Evolutionary conservation across 1,140 invertebrate species (phyloP).

Genomic region (Drosophila kanapiae): DNA sequence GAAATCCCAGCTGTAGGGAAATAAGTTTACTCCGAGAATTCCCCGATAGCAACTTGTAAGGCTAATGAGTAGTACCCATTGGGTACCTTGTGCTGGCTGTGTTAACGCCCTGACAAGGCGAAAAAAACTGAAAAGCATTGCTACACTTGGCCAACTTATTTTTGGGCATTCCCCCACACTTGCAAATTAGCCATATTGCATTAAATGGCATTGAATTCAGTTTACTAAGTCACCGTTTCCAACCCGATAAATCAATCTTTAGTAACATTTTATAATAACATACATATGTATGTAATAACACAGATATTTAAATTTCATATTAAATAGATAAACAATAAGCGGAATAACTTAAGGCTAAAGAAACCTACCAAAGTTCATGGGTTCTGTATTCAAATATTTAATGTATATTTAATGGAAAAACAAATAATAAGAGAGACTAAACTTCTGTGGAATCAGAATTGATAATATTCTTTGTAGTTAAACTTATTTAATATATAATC

Average conservation of each 20-base stretch:
- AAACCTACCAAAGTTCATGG: no score
- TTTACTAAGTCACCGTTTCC: background rate
- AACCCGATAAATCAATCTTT: background rate
- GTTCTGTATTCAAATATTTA: background rate
- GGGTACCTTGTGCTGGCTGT: constrained; percentile 8
- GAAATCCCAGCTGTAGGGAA: constrained; percentile 16
- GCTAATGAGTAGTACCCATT: constrained; percentile 18
- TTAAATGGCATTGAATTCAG: background rate
- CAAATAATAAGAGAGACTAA: background rate
- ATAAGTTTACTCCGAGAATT: constrained; percentile 25
- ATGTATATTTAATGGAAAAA: background rate
- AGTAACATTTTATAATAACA: no score
- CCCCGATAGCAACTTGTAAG: constrained; percentile 28
- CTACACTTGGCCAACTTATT: constrained; percentile 48
- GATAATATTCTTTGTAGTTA: background rate
- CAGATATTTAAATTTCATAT: background rate
- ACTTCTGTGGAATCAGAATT: background rate
- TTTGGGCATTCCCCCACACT: constrained; percentile 36
- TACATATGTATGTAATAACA: no score
- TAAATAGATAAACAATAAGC: background rate
- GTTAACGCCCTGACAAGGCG: constrained; percentile 44
- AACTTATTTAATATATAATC: background rate
- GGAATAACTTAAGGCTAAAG: background rate
- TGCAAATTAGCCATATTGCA: constrained; percentile 1
- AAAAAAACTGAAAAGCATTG: constrained; percentile 29